Evolutionary conservation across 1,140 invertebrate genomes (phyloP), one percentile per base, ranked within the genome.

Genomic region (Anastrepha obliqua): DNA sequence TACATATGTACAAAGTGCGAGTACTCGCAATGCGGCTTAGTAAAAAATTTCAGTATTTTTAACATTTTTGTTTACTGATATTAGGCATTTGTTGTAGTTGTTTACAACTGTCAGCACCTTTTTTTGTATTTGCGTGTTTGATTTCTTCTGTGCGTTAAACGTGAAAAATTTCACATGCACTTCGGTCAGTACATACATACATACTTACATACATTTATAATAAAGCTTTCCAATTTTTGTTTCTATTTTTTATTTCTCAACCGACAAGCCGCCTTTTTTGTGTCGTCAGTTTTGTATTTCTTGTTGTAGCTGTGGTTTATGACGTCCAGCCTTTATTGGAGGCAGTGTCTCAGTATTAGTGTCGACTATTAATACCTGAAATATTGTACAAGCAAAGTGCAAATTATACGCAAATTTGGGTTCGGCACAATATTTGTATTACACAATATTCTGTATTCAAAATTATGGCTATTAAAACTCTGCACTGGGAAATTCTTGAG

Each of bases 1-100:
- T 15, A 62, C n/a, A 62, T 55, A 55, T 55, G 0, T 55, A 55
- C 51, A 55, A 55, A 29, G n/a, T 11, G 64, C 29, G 11, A 8
- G 20, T 64, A 64, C 62, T 8, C 6, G 20, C 20, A 62, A 6
- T 1, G 8, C 0, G 29, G 64, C 64, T 29, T 29, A 29, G 29
- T 42, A 67, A 67, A 67, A 11, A 39, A 67, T 67, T 67, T 67
- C 51, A 11, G 64, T 67, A 39, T 67, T 67, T 67, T 67, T 55
- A 11, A 55, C 51, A 29, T 55, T 55, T 55, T 55, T 55, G 51
- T 55, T 55, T 55, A 55, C 51, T 55, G 51, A 55, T 55, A 55
- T 55, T 55, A 55, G 6, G 6, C 64, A 67, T 39, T 67, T 67
- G 64, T 67, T 39, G 64, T 39, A 67, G 20, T 42, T 67, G 64